Evolutionary conservation across 2,888 invertebrate genomes (phyloP).

Genomic region (Conus canariensis): DNA sequence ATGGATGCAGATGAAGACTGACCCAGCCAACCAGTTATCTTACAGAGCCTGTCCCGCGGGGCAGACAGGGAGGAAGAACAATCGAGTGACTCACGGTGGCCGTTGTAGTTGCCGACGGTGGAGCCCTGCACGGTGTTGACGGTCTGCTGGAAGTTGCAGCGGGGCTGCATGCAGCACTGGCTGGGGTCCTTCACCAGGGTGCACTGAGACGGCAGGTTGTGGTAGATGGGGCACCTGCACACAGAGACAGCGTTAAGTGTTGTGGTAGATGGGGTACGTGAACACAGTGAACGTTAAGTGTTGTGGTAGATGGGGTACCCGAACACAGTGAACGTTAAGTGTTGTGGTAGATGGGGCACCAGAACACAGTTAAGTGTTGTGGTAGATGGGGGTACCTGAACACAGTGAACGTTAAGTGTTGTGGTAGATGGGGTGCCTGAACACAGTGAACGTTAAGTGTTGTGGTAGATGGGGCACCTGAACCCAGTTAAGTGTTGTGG

Average conservation of each 20-base stretch:
- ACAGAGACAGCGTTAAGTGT: not conserved
- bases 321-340: too few species aligned
- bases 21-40: too few species aligned
- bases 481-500: not conserved
- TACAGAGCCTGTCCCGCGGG: not conserved
- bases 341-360: not conserved
- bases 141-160: conserved; percentile 48
- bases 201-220: conserved; percentile 66
- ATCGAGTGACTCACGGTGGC: conserved; percentile 43
- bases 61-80: not conserved
- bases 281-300: too few species aligned
- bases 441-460: too few species aligned
- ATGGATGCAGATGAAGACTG: too few species aligned
- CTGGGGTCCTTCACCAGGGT: conserved; percentile 63
- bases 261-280: not conserved
- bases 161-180: conserved; percentile 62
- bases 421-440: too few species aligned
- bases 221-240: conserved; percentile 66
- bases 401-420: too few species aligned
- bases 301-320: too few species aligned
- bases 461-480: too few species aligned
- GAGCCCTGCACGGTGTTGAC: conserved; percentile 45
- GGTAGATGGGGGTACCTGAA: too few species aligned
- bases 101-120: conserved; percentile 41
- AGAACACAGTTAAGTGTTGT: not conserved